These are phyloP conservation scores for Sinosuthora webbiana DNA, from an alignment of 2,113 vertebrate species.

Conservation along the genomic window DNA sequence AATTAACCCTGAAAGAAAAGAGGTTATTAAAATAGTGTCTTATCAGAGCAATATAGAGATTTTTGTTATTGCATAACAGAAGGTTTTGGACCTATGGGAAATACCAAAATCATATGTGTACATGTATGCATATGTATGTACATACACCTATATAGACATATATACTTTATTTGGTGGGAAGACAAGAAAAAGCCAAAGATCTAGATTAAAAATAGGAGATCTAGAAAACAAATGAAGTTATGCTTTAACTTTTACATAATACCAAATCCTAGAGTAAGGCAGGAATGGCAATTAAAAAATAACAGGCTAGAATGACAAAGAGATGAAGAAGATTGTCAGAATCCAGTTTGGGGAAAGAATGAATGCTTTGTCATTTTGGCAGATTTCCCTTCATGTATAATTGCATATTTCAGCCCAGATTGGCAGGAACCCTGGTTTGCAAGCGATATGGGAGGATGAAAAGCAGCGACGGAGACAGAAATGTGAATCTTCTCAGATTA, in stretches of 20 bases:
- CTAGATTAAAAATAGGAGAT: background rate
- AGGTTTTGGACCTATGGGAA: background rate
- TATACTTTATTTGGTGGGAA: background rate
- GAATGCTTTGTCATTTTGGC: constrained; percentile 6
- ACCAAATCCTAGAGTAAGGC: background rate
- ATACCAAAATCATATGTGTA: background rate
- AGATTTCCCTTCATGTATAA: constrained; percentile 7
- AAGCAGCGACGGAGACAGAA: constrained; percentile 89
- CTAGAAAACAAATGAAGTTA: background rate
- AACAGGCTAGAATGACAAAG: background rate
- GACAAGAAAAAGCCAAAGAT: background rate
- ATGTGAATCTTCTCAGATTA: constrained; percentile 87
- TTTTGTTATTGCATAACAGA: background rate
- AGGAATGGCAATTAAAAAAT: background rate
- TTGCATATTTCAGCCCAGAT: constrained; percentile 84
- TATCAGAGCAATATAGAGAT: background rate
- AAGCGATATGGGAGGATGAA: constrained; percentile 98
- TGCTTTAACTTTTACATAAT: background rate
- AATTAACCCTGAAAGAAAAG: background rate
- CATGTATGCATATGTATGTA: background rate
- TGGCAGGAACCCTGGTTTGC: constrained; percentile 92
- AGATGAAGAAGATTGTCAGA: background rate
- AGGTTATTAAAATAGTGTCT: background rate
- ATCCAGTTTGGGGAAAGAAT: background rate
- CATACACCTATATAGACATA: background rate